Evolutionary conservation across 2,113 vertebrate species (phyloP), one percentile per base, ranked within the genome.

Genomic region (Corvus hawaiiensis): DNA sequence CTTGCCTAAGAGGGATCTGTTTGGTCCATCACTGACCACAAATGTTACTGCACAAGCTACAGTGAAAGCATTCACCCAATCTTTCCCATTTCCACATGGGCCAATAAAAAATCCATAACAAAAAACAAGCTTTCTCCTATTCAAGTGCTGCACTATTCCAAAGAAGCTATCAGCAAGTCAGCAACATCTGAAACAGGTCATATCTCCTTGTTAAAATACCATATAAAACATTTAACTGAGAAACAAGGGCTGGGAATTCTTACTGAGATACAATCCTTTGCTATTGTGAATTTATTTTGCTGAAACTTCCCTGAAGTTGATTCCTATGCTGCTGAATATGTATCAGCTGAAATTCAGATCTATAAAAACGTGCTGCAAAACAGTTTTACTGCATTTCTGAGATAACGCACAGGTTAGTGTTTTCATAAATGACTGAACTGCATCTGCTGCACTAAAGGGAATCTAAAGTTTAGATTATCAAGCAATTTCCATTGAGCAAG

Each of bases 401-500:
- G 68, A 41, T 48, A 83, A 89, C 49, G 81, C 54, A 79, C 41
- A 71, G 62, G 41, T 74, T 27, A 15, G 4, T 4, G 13, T 32
- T 69, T 76, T 61, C 41, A 20, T 7, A 93, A 61, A 55, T 12
- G 44, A 75, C 77, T 44, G 49, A 77, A 39, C 13, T 37, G 43
- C 44, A 82, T 15, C 66, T 71, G 80, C 43, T 52, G 21, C 41
- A 56, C 78, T 74, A 14, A 79, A 89, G 54, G 32, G 51, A 85
- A 83, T 20, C 28, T 69, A 1, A 41, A 79, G 4, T 79, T 90
- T 35, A 51, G 54, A 81, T 20, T 43, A 66, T 8, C 37, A 64
- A 88, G 74, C 37, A 6, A 69, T 92, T 96, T 89, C 86, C 64
- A 75, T 15, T 90, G 92, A 94, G 84, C 49, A 90, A 96, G 11